These are phyloP conservation scores for Carduelis carduelis DNA, from an alignment of 2,797 vertebrate genomes.

Conservation along the genomic window DNA sequence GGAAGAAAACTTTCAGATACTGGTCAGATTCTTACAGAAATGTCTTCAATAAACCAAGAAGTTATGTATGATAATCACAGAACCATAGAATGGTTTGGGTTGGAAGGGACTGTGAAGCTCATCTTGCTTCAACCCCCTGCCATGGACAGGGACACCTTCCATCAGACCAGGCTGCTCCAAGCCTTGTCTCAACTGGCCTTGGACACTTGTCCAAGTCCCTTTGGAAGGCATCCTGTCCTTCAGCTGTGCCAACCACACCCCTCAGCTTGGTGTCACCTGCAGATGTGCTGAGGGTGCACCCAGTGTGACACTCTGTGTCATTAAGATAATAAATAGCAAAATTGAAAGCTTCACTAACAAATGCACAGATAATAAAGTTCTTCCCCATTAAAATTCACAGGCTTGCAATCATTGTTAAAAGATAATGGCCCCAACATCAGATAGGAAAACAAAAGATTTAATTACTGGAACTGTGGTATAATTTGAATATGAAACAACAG, in stretches of 20 bases:
- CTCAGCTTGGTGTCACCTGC: background rate
- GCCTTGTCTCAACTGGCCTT: too few species aligned
- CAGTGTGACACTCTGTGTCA: background rate
- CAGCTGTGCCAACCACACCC: background rate
- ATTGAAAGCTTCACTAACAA: background rate
- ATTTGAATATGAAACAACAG: slow-evolving; percentile 33
- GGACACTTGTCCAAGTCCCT: background rate
- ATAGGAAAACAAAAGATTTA: slow-evolving; percentile 61
- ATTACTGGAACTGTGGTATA: slow-evolving; percentile 42
- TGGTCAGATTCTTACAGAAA: background rate
- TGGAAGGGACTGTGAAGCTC: background rate
- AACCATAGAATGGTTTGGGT: background rate
- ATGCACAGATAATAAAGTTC: slow-evolving; percentile 1
- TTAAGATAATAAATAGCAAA: background rate
- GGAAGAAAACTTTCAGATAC: background rate
- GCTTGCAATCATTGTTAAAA: slow-evolving; percentile 40
- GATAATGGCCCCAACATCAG: slow-evolving; percentile 38
- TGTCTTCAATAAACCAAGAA: background rate
- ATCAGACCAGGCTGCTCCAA: background rate
- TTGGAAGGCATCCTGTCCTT: background rate
- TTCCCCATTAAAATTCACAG: slow-evolving; percentile 47
- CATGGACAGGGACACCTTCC: background rate
- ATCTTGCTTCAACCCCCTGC: background rate
- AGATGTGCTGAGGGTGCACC: background rate
- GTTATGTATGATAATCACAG: background rate